A percentile compares a stretch with the other conserved stretches of the same genome.
phyloP scores from a whole-genome alignment of 2,888 invertebrate genomes.

The Leptopilina drosophilae region DNA sequence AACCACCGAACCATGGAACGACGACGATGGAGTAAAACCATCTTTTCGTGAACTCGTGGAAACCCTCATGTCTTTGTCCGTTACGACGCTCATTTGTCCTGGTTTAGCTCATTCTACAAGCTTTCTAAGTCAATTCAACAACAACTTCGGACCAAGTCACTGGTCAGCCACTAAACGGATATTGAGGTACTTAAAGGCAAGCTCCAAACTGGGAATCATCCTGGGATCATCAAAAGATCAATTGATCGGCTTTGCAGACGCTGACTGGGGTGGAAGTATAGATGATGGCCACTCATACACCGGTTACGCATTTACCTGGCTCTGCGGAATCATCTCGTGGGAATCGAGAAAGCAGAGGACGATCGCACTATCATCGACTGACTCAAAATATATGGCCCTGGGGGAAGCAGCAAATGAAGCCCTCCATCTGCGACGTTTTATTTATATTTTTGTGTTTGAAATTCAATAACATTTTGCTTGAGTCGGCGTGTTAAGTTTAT shows the following conservation, averaged over 20 bases:
- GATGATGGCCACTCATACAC: conserved; percentile 58
- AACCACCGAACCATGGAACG: conserved; percentile 9
- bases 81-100: conserved; percentile 8
- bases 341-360: conserved; percentile 38
- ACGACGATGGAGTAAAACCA: background rate
- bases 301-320: conserved; percentile 47
- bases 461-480: too few relatives aligned
- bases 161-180: conserved; percentile 51
- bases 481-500: too few relatives aligned
- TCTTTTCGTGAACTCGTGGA: conserved; percentile 41
- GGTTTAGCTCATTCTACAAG: conserved; percentile 44
- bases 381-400: conserved; percentile 49
- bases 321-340: conserved; percentile 43
- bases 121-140: too few relatives aligned
- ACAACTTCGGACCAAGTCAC: conserved; percentile 36
- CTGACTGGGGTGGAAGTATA: conserved; percentile 62
- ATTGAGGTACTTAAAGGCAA: conserved; percentile 64
- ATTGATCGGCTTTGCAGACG: conserved; percentile 61
- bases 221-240: conserved; percentile 46
- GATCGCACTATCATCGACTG: conserved; percentile 46
- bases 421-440: conserved; percentile 27
- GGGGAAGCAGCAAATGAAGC: conserved; percentile 47
- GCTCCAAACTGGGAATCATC: conserved; percentile 55
- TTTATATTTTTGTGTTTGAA: too few relatives aligned
- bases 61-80: background rate